Evolutionary conservation across 2,888 invertebrate genomes (phyloP).

Genomic region (Tupiocoris notatus): DNA sequence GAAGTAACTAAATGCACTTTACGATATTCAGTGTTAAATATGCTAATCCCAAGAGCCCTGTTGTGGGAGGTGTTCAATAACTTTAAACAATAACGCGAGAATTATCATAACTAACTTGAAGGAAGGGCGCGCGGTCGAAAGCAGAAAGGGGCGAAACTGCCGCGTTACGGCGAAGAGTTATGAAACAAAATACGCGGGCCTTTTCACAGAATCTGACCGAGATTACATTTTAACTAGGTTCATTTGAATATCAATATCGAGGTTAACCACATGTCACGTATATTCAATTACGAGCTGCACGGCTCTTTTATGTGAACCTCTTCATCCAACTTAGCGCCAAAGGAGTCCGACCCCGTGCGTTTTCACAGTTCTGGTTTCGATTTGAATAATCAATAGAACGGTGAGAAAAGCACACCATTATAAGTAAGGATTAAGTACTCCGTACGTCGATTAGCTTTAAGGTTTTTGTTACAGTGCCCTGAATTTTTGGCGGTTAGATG

Average conservation of each 20-base stretch:
- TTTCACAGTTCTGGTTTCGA: too few relatives aligned
- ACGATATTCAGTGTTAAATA: not conserved
- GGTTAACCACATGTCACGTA: slow-evolving; percentile 27
- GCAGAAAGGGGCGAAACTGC: not conserved
- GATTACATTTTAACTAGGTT: slow-evolving; percentile 24
- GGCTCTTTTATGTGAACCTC: not conserved
- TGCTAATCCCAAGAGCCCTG: not conserved
- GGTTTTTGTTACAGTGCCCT: too few relatives aligned
- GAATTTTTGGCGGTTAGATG: too few relatives aligned
- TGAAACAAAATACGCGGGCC: slow-evolving; percentile 21
- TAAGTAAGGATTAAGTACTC: too few relatives aligned
- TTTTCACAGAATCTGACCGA: slow-evolving; percentile 3
- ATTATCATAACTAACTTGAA: slow-evolving; percentile 3
- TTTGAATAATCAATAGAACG: slow-evolving; percentile 11
- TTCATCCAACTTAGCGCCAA: not conserved
- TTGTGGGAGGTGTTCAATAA: not conserved
- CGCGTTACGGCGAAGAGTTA: not conserved
- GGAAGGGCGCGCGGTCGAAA: not conserved
- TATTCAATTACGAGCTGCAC: slow-evolving; percentile 12
- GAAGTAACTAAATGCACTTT: too few relatives aligned
- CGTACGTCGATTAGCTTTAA: too few relatives aligned
- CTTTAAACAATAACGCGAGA: slow-evolving; percentile 1
- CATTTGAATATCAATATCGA: slow-evolving; percentile 29
- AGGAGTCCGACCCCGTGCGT: not conserved
- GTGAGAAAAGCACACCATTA: too few relatives aligned